Conservation (phyloP, 2,113 vertebrate genomes). For the Spilogale gracilis region DNA sequence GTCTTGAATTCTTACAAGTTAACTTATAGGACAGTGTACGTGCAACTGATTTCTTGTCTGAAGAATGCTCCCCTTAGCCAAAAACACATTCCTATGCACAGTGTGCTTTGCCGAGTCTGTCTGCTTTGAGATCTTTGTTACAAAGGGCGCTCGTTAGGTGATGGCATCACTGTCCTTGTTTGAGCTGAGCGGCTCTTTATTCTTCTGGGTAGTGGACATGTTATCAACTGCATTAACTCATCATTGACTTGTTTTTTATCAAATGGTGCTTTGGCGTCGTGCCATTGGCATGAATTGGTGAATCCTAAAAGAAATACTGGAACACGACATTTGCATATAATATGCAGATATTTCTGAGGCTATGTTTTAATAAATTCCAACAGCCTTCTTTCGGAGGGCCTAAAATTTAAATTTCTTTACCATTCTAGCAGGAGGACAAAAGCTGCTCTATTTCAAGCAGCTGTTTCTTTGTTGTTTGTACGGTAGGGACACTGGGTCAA, state of each 20-base stretch:
- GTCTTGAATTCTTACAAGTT: neutral
- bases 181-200: neutral
- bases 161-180: neutral
- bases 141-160: neutral
- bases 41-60: neutral
- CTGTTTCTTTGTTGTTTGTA: neutral
- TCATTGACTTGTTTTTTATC: neutral
- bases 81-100: fast-evolving
- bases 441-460: neutral
- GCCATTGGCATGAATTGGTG: neutral
- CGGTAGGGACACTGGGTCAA: neutral
- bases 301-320: neutral
- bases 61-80: neutral
- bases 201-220: neutral
- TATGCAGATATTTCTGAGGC: neutral
- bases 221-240: neutral
- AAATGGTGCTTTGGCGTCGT: neutral
- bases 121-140: neutral
- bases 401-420: neutral
- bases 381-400: neutral
- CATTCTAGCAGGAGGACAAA: neutral
- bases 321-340: neutral
- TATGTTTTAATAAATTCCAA: neutral
- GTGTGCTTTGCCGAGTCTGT: neutral
- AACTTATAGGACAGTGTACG: fast-evolving